These are phyloP conservation scores for Adelognathus sp. DNA, from an alignment of 2,888 invertebrate species.

Conservation along the genomic window DNA sequence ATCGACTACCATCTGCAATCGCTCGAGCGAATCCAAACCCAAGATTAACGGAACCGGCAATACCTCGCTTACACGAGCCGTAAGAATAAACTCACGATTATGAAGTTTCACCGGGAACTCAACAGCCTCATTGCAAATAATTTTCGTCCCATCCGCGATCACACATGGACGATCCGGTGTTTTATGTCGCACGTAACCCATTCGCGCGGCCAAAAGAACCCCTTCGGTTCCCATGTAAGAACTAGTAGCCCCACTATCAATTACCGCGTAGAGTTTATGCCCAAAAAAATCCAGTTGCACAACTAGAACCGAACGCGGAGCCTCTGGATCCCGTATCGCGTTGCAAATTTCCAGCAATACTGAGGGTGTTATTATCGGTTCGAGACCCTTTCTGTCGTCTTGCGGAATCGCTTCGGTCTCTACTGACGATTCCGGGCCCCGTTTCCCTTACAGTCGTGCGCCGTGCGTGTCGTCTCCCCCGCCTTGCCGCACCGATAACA, in stretches of 20 bases:
- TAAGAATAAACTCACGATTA: neutral
- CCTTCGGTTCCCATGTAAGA: neutral
- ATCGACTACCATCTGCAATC: neutral
- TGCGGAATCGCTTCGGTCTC: no score
- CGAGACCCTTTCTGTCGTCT: no score
- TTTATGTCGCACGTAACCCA: neutral
- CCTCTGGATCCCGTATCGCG: no score
- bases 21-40: neutral
- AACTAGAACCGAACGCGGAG: no score
- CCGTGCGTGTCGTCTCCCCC: no score
- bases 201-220: neutral
- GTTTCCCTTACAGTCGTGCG: no score
- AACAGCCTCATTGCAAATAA: neutral
- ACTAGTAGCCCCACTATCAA: neutral
- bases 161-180: neutral
- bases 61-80: neutral
- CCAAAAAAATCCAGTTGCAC: no score
- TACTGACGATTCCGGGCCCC: no score
- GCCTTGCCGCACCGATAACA: no score
- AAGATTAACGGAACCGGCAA: neutral
- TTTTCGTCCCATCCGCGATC: neutral
- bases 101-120: constrained; percentile 28
- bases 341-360: no score
- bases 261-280: neutral
- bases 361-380: no score